Conservation (phyloP, 2,888 invertebrate genomes). For the Syrista parreyssii region DNA sequence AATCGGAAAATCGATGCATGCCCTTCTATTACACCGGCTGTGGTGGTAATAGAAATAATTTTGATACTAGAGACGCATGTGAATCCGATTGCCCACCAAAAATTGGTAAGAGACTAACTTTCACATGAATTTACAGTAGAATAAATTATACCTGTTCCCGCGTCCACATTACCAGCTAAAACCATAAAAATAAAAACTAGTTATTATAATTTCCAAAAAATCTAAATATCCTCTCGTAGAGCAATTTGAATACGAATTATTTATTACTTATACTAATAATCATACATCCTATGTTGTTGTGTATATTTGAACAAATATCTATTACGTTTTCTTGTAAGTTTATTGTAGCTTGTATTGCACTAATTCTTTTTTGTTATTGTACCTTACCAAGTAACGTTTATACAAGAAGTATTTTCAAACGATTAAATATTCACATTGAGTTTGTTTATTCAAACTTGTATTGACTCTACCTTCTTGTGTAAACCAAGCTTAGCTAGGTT, state of each 20-base stretch:
- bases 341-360: not conserved
- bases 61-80: slow-evolving; percentile 79
- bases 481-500: not conserved
- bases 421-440: not conserved
- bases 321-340: not conserved
- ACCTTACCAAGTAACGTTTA: not conserved
- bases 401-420: not conserved
- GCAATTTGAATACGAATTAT: not conserved
- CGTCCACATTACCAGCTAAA: not conserved
- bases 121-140: not conserved
- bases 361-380: not conserved
- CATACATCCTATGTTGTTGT: not conserved
- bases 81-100: slow-evolving; percentile 81
- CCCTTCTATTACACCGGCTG: slow-evolving; percentile 95
- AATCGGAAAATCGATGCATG: slow-evolving; percentile 85
- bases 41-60: slow-evolving; percentile 90
- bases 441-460: not conserved
- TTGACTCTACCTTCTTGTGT: not conserved
- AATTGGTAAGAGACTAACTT: slow-evolving; percentile 74
- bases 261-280: not conserved
- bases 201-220: not conserved
- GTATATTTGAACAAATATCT: not conserved
- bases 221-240: not conserved
- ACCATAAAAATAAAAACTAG: not conserved
- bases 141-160: not conserved